Base-by-base conservation (phyloP, 2,113 vertebrate species). In the Sialia sialis region DNA sequence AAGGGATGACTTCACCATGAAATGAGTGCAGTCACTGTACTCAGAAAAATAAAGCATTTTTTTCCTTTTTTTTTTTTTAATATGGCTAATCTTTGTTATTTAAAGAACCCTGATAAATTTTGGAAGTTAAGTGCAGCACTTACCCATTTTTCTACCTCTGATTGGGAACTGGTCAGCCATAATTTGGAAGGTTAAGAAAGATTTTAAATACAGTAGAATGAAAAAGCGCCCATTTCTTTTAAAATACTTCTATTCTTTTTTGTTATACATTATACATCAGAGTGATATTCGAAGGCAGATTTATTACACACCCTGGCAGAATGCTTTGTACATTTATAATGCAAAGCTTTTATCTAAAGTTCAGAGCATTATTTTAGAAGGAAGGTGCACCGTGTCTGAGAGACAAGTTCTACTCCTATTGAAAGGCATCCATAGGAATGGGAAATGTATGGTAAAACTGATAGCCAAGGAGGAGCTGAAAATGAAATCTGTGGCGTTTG, bases 281-380 rank as follows among this genome's bases (percentile, higher is more conserved):
- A 98, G 92, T 85, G 93, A 95, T 96, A 97, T 94, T 87, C 97
- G 93, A 97, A 98, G 86, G 86, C 85, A 82, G 87, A 97, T 97
- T 97, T 98, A 97, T 97, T 96, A 96, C 95, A 93, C 91, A 94
- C 72, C 87, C 87, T 97, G 91, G 87, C 85, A 96, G 81, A 96
- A 96, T 93, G 84, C 94, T 96, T 96, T 98, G 91, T 94, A 96
- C 94, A 98, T 97, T 97, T 96, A 97, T 97, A 98, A 97, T 97
- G 95, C 78, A 97, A 95, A 96, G 95, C 97, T 97, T 96, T 97
- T 96, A 98, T 98, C 86, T 97, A 97, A 96, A 97, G 97, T 97
- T 98, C 95, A 94, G 75, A 84, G 87, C 85, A 94, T 97, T 98
- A 97, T 97, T 97, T 97, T 94, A 97, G 89, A 87, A 96, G 93